Base-by-base conservation (phyloP, 2,888 invertebrate genomes). In the Drosophila vallismaia region DNA sequence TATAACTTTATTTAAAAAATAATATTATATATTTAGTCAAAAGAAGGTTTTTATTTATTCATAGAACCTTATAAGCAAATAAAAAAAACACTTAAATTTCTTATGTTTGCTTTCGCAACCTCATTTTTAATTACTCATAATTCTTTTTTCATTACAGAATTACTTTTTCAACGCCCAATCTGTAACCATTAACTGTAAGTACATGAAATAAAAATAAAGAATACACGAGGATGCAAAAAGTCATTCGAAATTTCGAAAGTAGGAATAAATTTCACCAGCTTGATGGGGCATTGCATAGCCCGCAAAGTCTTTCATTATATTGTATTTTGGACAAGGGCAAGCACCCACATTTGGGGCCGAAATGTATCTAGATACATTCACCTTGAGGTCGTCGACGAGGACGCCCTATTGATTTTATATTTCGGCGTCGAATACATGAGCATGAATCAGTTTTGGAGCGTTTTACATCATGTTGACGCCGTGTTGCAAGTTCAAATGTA, bases 401-500 rank as follows among this genome's bases (percentile, higher is more conserved):
- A 69, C 69, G 45, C 36, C 26, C 24, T 80, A 82, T 82, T 71
- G 82, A 82, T 86, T 82, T 84, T 68, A 45, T 53, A 14, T 38
- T 38, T 48, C 10, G 38, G 10, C 45, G 42, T 8, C n/a, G 24
- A 12, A 45, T 12, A 28, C 36, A 46, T 36, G 52, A 48, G 33
- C 6, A 42, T 42, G 42, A 42, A 71, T 73, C 46, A 60, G 71
- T 70, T 74, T 60, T 26, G 52, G 57, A 63, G 56, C 58, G 55
- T 52, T 53, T 57, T 49, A 33, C 72, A 63, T 63, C 54, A 71
- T 48, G 53, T 55, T 62, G 71, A 45, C 55, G 36, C 44, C 72
- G 36, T 71, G 46, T 55, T 26, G 60, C 88, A 84, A 84, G 84
- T 88, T 84, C 86, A 84, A 79, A 79, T 84, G 84, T 84, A 84